Base-by-base conservation (phyloP, 2,113 vertebrate genomes). In the Terrapene triunguis region DNA sequence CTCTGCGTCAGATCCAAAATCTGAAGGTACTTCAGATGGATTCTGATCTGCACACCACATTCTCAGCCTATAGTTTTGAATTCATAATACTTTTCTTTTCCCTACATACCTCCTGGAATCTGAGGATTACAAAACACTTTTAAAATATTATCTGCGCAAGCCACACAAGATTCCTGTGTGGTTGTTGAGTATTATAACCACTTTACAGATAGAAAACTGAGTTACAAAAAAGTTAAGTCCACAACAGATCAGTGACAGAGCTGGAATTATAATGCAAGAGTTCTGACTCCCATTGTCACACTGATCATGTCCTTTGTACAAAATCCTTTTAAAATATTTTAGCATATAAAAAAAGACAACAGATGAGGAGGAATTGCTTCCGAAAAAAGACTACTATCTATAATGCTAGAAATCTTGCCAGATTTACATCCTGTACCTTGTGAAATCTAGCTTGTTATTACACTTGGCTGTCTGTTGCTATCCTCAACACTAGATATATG, bases 391-490 rank as follows among this genome's bases (percentile, higher is more conserved):
- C 10, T 82, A 22, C 25, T 57, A 22, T 72, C 22, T 50, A 78
- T 27, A 89, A 84, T 85, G 42, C 42, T 57, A 74, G 69, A 35
- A 6, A 8, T 42, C 21, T 25, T 65, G 24, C 82, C 90, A 27
- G n/a, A 50, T 38, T 93, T 88, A 54, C 32, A 48, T 85, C 82
- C 42, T 82, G 38, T 82, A 42, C 16, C 38, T 59, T 86, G 27
- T 93, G 92, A 88, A 92, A 74, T 93, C 72, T 65, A 83, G 81
- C 62, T 69, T 90, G 35, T 72, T 87, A 85, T 57, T 93, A 47
- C 50, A 55, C 81, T 82, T 92, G 38, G 35, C 76, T 17, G 57
- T 38, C 27, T 83, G 5, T 65, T 54, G 84, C 81, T 86, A 74
- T 17, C 79, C 44, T 80, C 53, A 42, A 65, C n/a, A 42, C 3